Evolutionary conservation across 2,888 invertebrate genomes (phyloP), one percentile per base, ranked within the genome.

Genomic region (Amorpha juglandis): DNA sequence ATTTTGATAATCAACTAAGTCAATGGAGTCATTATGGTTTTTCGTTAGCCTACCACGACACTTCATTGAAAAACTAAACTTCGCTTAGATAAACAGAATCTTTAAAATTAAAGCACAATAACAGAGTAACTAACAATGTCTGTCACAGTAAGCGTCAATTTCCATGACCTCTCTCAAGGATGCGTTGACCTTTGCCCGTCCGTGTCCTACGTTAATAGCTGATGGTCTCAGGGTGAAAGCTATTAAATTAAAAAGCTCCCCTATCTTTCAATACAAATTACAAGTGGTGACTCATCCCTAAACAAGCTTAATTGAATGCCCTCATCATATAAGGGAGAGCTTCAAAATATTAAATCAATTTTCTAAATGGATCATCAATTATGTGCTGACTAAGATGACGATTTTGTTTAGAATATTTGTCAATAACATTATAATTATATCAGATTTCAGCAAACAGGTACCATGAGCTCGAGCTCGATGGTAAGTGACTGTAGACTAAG

Each of bases 251-350:
- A 11, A 38, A 14, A 38, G 12, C 16, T 63, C 63, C 63, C 63
- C 50, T 48, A 50, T 50, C 42, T 35, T 8, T 16, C 16, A 16
- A 38, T 38, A 55, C n/a, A 45, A 45, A 38, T 9, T 38, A 9
- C 38, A 38, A 38, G 33, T 6, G 62, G 21, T 74, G 71, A 75
- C 68, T 71, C 70, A 74, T 65, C 53, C 14, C 6, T 8, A 47
- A 65, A 47, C 9, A 21, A 35, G 45, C 48, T 47, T 48, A 71
- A 72, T 68, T 66, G 70, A 68, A 63, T 67, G 68, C 72, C 78
- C 78, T 70, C 69, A 78, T 78, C 16, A 76, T 74, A 69, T 67
- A 75, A 71, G 69, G 73, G 70, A 73, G 72, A 72, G 69, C 70
- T 67, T 58, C 68, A 67, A 64, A 64, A 69, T 62, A 66, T 70